Evolutionary conservation across 2,888 invertebrate species (phyloP).

Genomic region (Aricia artaxerxes): DNA sequence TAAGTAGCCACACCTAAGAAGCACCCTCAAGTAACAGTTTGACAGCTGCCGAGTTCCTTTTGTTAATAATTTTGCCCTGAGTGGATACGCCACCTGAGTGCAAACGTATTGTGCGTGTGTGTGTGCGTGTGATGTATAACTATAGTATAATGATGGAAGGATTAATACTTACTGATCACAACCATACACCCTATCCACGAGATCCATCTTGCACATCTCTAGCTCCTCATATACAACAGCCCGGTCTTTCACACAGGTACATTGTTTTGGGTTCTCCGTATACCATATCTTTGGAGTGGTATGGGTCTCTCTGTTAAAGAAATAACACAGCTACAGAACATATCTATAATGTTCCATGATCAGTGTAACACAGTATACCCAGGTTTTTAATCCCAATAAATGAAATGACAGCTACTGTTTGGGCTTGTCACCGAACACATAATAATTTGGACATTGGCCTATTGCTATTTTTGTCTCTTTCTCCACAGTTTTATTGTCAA

Average conservation of each 20-base stretch:
- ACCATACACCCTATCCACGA: conserved; percentile 66
- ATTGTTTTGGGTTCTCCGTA: conserved; percentile 63
- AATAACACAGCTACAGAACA: conserved; percentile 7
- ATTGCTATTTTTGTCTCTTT: background rate
- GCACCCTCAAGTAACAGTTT: no score
- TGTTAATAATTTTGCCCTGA: background rate
- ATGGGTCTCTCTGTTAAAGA: conserved; percentile 58
- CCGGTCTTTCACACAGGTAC: conserved; percentile 69
- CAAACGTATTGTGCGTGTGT: no score
- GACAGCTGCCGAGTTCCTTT: no score
- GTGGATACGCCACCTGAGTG: no score
- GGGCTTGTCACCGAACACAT: background rate
- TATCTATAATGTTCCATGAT: no score
- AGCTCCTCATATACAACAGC: conserved; percentile 65
- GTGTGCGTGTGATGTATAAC: no score
- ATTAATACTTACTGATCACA: conserved; percentile 63
- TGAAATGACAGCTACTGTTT: no score
- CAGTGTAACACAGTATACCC: no score
- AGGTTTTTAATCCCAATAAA: no score
- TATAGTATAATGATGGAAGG: no score
- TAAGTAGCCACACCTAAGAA: no score
- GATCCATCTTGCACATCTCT: conserved; percentile 64
- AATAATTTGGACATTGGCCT: background rate
- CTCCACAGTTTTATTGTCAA: no score
- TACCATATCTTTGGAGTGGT: conserved; percentile 63